These are phyloP conservation scores for Nemopilema nomurai DNA, from an alignment of 30 jellyfish, hydroid and myxozoan species.

Conservation along the genomic window DNA sequence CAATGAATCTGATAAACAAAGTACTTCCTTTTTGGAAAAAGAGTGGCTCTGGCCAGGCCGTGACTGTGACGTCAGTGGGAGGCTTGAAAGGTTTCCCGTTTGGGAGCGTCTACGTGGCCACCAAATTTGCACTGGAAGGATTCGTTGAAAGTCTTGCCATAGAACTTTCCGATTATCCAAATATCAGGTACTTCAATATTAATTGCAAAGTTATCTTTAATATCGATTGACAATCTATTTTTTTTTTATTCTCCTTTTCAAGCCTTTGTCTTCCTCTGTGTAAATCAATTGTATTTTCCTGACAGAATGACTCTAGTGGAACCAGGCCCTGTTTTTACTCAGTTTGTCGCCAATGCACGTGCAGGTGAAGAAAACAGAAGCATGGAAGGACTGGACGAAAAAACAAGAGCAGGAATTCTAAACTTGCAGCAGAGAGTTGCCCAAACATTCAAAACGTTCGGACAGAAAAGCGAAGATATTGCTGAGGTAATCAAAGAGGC, in stretches of 20 bases:
- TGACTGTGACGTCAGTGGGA: conserved; percentile 40
- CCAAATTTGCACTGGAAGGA: conserved; percentile 65
- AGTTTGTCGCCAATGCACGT: neutral
- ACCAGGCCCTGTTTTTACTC: conserved; percentile 25
- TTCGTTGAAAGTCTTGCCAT: conserved; percentile 34
- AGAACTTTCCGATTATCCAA: conserved; percentile 11
- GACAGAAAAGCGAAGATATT: conserved; percentile 2
- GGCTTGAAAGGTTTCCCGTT: conserved; percentile 56
- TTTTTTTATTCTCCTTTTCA: neutral
- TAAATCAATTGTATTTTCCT: neutral
- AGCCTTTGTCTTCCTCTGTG: too few relatives aligned
- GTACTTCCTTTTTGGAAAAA: conserved; percentile 63
- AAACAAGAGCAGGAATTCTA: neutral
- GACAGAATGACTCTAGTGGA: conserved; percentile 3
- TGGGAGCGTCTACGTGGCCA: conserved; percentile 22
- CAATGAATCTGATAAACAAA: conserved; percentile 38
- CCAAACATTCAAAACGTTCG: neutral
- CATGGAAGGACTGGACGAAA: neutral
- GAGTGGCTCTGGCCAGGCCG: conserved; percentile 28
- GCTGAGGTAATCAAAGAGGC: conserved; percentile 13
- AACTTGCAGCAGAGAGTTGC: neutral
- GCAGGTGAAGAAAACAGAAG: neutral
- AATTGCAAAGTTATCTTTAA: neutral
- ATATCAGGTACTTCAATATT: conserved; percentile 1
- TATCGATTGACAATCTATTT: too few relatives aligned